phyloP scores from a whole-genome alignment of 2,113 vertebrate species.

The Porphyrio hochstetteri region DNA sequence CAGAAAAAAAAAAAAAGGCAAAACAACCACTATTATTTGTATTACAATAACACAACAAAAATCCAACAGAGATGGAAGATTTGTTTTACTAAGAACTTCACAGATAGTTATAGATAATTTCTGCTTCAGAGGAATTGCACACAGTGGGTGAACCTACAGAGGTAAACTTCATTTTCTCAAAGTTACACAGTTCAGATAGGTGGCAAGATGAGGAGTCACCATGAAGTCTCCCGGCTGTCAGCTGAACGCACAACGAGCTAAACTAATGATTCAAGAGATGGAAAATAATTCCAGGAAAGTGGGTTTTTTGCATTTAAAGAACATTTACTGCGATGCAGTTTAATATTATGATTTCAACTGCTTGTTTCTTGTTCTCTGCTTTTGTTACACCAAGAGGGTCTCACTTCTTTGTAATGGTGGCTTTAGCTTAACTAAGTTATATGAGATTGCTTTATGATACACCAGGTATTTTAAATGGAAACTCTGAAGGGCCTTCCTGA shows the following conservation, averaged over 20 bases:
- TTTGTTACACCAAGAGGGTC: neutral
- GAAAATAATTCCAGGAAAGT: neutral
- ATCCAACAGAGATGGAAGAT: neutral
- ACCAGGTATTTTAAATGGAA: neutral
- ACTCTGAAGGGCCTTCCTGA: neutral
- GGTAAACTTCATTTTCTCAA: neutral
- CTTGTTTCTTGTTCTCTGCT: neutral
- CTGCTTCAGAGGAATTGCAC: neutral
- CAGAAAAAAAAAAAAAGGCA: neutral
- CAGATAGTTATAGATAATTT: neutral
- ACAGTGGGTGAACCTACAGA: neutral
- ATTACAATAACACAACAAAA: neutral
- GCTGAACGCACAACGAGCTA: neutral
- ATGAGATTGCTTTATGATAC: neutral
- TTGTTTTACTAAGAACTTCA: neutral
- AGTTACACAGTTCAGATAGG: neutral
- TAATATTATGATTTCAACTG: neutral
- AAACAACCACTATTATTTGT: neutral
- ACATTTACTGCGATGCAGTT: rapidly evolving
- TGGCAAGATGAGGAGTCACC: neutral
- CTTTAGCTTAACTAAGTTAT: neutral
- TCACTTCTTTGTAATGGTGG: neutral
- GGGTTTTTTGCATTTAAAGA: neutral
- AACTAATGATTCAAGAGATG: neutral
- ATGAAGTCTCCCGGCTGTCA: neutral